phyloP scores from a whole-genome alignment of 2,113 vertebrate genomes.

The Indicator indicator region DNA sequence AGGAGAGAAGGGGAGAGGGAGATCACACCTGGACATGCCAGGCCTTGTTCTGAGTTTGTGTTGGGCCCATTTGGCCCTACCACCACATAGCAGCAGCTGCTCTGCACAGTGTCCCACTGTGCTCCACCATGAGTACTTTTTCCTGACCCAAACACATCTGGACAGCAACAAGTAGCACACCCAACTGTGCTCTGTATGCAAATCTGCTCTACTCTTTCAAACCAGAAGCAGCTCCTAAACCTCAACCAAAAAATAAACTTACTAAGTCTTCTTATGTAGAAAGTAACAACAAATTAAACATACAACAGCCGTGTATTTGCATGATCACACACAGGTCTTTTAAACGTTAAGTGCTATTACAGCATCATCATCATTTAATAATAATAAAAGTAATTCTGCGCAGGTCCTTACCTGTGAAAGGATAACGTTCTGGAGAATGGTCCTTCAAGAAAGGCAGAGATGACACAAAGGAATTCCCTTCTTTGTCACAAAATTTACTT shows the following conservation, averaged over 20 bases:
- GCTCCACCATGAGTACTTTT: neutral
- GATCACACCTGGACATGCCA: no score
- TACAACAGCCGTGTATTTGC: neutral
- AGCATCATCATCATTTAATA: neutral
- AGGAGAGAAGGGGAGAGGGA: no score
- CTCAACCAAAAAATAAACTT: neutral
- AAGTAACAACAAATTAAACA: neutral
- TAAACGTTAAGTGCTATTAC: neutral
- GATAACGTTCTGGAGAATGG: neutral
- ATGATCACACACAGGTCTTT: neutral
- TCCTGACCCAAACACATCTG: neutral
- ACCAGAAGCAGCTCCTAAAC: neutral
- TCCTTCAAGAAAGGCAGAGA: neutral
- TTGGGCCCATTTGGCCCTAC: no score
- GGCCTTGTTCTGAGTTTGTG: no score
- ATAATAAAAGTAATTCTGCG: neutral
- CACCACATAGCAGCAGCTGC: neutral
- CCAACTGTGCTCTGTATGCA: neutral
- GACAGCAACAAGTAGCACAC: neutral
- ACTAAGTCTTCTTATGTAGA: neutral
- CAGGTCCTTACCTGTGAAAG: neutral
- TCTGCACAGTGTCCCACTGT: neutral
- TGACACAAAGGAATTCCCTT: neutral
- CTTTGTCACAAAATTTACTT: neutral
- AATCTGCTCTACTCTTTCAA: neutral